These are phyloP conservation scores for Carabus problematicus DNA, from an alignment of 2,888 invertebrate genomes.

Conservation along the genomic window DNA sequence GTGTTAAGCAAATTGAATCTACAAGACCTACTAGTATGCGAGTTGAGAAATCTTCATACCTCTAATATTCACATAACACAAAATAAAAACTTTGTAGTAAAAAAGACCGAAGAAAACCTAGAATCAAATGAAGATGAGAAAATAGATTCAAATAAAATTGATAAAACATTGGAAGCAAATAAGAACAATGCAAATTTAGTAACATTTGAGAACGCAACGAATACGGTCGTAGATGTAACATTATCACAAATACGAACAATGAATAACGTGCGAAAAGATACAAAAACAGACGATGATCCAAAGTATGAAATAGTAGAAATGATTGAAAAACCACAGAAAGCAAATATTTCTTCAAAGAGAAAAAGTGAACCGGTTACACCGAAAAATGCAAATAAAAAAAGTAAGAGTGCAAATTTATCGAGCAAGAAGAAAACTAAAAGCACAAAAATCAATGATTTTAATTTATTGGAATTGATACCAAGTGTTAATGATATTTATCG, in stretches of 20 bases:
- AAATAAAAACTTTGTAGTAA: too few species aligned
- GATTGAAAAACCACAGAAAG: conserved; percentile 39
- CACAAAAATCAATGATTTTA: conserved; percentile 45
- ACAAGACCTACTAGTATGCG: conserved; percentile 18
- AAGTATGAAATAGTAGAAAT: conserved; percentile 14
- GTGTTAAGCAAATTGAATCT: conserved; percentile 47
- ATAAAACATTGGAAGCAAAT: conserved; percentile 11
- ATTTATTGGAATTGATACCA: conserved; percentile 49
- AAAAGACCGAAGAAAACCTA: conserved; percentile 7
- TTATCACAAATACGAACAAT: conserved; percentile 46
- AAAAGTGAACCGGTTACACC: conserved; percentile 46
- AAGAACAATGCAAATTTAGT: conserved; percentile 33
- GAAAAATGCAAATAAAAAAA: conserved; percentile 23
- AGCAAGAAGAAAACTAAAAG: conserved; percentile 38
- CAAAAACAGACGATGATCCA: conserved; percentile 39
- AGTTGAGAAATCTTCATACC: conserved; percentile 11
- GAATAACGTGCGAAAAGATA: conserved; percentile 13
- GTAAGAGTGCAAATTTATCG: conserved; percentile 36
- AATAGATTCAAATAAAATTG: not conserved
- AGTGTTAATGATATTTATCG: conserved; percentile 50
- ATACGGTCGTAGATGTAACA: conserved; percentile 44
- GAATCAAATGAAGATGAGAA: conserved; percentile 42
- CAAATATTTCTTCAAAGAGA: conserved; percentile 45
- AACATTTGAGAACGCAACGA: conserved; percentile 23
- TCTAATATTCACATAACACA: too few species aligned